Evolutionary conservation across 2,113 vertebrate genomes (phyloP).

Genomic region (Blennius ocellaris): DNA sequence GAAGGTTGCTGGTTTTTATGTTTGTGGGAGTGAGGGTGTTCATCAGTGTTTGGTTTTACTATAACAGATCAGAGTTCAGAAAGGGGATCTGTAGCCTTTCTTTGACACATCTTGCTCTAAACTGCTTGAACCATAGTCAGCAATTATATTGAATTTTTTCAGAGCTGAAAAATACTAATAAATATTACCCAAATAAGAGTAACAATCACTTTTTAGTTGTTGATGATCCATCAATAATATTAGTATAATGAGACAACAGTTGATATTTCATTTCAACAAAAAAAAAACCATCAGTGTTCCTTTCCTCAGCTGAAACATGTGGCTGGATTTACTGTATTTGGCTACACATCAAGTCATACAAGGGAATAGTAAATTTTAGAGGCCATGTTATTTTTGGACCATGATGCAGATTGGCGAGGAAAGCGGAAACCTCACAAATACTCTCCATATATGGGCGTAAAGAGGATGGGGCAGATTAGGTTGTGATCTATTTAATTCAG

Average conservation of each 20-base stretch:
- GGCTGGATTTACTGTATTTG: constrained; percentile 7
- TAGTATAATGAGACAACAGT: background rate
- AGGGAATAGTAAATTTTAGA: constrained; percentile 29
- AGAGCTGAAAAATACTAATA: too few species aligned
- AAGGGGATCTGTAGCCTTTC: too few species aligned
- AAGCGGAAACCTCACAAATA: constrained; percentile 39
- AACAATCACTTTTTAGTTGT: too few species aligned
- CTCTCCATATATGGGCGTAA: constrained; percentile 48
- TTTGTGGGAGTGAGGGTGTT: too few species aligned
- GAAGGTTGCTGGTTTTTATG: too few species aligned
- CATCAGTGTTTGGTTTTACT: too few species aligned
- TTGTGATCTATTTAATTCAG: constrained; percentile 66
- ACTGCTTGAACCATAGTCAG: too few species aligned
- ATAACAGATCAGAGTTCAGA: too few species aligned
- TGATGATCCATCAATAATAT: background rate
- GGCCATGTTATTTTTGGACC: constrained; percentile 35
- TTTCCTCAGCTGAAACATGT: background rate
- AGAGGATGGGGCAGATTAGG: constrained; percentile 62
- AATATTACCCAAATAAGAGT: too few species aligned
- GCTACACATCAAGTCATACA: constrained; percentile 5
- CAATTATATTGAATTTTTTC: too few species aligned
- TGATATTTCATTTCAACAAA: background rate
- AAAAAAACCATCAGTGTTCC: background rate
- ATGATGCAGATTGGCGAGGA: constrained; percentile 36
- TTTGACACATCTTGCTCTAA: too few species aligned